A percentile compares a stretch with the other conserved stretches of the same genome.
Conservation (phyloP, 2,888 invertebrate genomes). For the Pollenia griseotomentosa region DNA sequence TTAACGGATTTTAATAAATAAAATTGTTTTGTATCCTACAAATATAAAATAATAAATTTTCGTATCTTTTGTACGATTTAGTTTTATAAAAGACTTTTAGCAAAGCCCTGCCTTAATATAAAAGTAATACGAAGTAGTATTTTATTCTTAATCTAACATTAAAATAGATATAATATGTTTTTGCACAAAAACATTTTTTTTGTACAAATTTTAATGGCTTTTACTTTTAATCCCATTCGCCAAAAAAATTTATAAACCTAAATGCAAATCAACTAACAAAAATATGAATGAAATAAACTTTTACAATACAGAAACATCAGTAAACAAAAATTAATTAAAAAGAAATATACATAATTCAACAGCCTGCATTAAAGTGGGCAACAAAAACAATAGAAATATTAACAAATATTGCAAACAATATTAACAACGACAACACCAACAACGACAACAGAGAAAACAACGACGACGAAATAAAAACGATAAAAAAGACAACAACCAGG, state of each 20-base stretch:
- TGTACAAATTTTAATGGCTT: no score
- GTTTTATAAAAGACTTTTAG: no score
- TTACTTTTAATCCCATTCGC: neutral
- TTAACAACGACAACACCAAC: conserved; percentile 16
- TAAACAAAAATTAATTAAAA: conserved; percentile 73
- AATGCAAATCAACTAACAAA: neutral
- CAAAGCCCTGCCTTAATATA: no score
- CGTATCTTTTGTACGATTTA: no score
- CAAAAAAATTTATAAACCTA: conserved; percentile 32
- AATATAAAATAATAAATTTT: no score
- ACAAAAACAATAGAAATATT: conserved; percentile 21
- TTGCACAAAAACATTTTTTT: no score
- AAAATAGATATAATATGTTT: no score
- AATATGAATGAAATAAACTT: neutral
- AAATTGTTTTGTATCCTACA: no score
- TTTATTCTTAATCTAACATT: no score
- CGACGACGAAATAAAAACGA: neutral
- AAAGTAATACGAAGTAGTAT: no score
- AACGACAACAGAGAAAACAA: neutral
- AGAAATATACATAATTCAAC: conserved; percentile 49
- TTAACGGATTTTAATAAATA: no score
- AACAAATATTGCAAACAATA: conserved; percentile 38
- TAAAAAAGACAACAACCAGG: neutral
- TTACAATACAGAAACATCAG: conserved; percentile 74
- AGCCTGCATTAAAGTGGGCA: conserved; percentile 37